phyloP scores from a whole-genome alignment of 2,888 invertebrate species.

The Mayetiola destructor region DNA sequence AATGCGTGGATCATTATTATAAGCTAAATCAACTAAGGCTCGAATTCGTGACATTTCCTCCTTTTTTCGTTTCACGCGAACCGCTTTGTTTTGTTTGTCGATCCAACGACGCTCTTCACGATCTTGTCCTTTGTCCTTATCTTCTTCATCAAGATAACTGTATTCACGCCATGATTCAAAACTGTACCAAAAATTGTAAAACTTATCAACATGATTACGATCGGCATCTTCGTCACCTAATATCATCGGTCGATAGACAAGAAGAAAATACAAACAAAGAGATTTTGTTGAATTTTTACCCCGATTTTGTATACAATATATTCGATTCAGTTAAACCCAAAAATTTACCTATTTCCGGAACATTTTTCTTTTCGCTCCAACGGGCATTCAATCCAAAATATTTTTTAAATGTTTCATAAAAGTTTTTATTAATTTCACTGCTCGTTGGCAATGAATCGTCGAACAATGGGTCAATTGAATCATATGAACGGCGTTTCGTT shows the following conservation, averaged over 20 bases:
- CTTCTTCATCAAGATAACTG: conserved; percentile 96
- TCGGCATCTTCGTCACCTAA: conserved; percentile 52
- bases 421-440: conserved; percentile 63
- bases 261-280: neutral
- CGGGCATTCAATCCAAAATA: conserved; percentile 66
- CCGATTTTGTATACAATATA: neutral
- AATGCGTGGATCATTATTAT: conserved; percentile 87
- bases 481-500: conserved; percentile 73
- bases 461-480: conserved; percentile 91
- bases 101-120: conserved; percentile 95
- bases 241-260: neutral
- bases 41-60: conserved; percentile 92
- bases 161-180: conserved; percentile 99
- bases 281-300: neutral
- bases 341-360: conserved; percentile 53
- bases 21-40: conserved; percentile 82
- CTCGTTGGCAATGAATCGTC: conserved; percentile 73
- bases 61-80: conserved; percentile 83
- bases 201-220: conserved; percentile 75
- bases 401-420: conserved; percentile 51
- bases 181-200: conserved; percentile 96
- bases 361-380: conserved; percentile 81
- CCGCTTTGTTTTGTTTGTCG: conserved; percentile 93
- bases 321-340: neutral
- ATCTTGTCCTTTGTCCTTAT: conserved; percentile 93